Conservation (phyloP, 1,140 invertebrate genomes). For the Solenopsis invicta region DNA sequence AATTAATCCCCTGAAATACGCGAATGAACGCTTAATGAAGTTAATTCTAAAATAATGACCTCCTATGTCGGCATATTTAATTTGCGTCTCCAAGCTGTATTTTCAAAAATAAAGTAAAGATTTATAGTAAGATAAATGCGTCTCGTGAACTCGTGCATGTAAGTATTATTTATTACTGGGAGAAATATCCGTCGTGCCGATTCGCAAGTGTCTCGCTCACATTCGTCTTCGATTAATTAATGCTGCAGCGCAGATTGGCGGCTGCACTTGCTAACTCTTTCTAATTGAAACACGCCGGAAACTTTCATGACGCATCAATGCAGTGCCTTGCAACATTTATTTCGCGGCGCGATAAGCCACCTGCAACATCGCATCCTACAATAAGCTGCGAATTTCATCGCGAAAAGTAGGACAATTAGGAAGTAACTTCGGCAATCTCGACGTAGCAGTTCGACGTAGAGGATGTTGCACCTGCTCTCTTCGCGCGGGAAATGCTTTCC, state of each 20-base stretch:
- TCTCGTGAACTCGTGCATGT: neutral
- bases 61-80: neutral
- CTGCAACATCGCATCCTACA: neutral
- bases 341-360: neutral
- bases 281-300: slow-evolving; percentile 18
- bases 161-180: neutral
- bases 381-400: slow-evolving; percentile 23
- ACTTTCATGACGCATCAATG: slow-evolving; percentile 6
- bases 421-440: slow-evolving; percentile 28
- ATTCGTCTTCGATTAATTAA: slow-evolving; percentile 41
- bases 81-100: neutral
- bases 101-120: slow-evolving; percentile 5
- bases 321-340: slow-evolving; percentile 27
- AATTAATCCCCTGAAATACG: slow-evolving; percentile 1
- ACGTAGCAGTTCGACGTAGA: neutral
- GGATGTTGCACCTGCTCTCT: neutral
- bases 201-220: neutral
- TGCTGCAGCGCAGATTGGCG: neutral
- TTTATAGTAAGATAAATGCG: neutral
- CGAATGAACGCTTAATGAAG: neutral
- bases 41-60: slow-evolving; percentile 11
- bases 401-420: slow-evolving; percentile 40
- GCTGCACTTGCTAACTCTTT: slow-evolving; percentile 3
- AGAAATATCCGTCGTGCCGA: neutral
- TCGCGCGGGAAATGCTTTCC: neutral